phyloP scores from a whole-genome alignment of 2,888 invertebrate species.

The Spilarctia lutea region DNA sequence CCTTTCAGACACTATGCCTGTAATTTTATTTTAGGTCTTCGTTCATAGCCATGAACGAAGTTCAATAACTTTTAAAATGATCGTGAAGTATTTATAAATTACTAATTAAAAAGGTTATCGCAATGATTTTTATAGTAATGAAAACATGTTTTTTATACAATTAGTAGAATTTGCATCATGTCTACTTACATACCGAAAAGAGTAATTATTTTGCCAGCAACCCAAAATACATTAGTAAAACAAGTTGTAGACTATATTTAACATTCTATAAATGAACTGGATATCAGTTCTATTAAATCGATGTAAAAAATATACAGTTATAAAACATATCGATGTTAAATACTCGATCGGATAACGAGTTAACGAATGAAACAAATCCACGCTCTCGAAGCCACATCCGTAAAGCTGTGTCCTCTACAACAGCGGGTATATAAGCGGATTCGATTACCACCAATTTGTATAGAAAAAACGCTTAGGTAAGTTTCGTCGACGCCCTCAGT shows the following conservation, averaged over 20 bases:
- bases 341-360: neutral
- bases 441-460: neutral
- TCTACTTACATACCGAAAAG: no score
- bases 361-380: neutral
- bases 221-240: no score
- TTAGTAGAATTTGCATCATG: no score
- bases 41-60: neutral
- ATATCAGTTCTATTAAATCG: neutral
- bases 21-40: neutral
- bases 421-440: neutral
- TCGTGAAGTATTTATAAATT: neutral
- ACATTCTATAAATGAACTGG: neutral
- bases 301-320: neutral
- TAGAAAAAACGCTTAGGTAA: neutral
- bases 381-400: constrained; percentile 1
- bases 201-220: no score
- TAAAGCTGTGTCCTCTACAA: neutral
- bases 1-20: neutral
- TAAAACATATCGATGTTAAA: neutral
- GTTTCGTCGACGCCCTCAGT: neutral
- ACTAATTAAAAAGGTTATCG: no score
- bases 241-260: no score
- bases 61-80: neutral
- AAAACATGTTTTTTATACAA: no score
- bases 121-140: no score